Base-by-base conservation (phyloP, 2,797 vertebrate species). In the Cynopterus sphinx region DNA sequence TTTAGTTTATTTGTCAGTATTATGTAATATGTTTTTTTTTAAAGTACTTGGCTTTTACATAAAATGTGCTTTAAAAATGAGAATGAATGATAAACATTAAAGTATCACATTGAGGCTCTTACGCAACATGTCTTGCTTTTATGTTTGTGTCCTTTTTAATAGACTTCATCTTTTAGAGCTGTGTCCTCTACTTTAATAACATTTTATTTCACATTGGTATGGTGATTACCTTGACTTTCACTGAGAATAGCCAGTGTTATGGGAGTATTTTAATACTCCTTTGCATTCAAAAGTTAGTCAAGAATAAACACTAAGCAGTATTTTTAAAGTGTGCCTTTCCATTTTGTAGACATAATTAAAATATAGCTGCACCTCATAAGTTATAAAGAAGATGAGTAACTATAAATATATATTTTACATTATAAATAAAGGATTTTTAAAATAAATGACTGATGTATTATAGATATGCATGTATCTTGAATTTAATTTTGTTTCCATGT, bases 401-500 rank as follows among this genome's bases (percentile, higher is more conserved):
- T 21, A 26, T 46, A 87, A 93, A 87, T 83, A 15, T 13, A 63
- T 82, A 24, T 71, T 88, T 81, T 78, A 73, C 12, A 71, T 88
- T 89, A 53, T 49, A 85, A 61, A 71, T 31, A 84, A n/a, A 33
- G 0, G 4, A 2, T 16, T 77, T 46, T 0, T 51, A 10, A 43
- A 88, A 5, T 65, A 75, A 94, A 77, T 68, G n/a, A 49, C 31
- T 19, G 41, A 16, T n/a, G 22, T 73, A 10, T n/a, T 96, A 0
- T 12, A 70, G 53, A 63, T 67, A 17, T 11, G 78, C 9, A 85
- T 26, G 28, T 9, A 68, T 73, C 49, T 84, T 51, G 13, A 87
- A 87, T 85, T 90, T 90, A 95, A 51, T 74, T 92, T 67, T 90
- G 6, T 84, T 94, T 85, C 31, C 22, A 26, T 81, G 36, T 61